phyloP scores from a whole-genome alignment of 2,113 vertebrate genomes.

The Chaetodon trifascialis region DNA sequence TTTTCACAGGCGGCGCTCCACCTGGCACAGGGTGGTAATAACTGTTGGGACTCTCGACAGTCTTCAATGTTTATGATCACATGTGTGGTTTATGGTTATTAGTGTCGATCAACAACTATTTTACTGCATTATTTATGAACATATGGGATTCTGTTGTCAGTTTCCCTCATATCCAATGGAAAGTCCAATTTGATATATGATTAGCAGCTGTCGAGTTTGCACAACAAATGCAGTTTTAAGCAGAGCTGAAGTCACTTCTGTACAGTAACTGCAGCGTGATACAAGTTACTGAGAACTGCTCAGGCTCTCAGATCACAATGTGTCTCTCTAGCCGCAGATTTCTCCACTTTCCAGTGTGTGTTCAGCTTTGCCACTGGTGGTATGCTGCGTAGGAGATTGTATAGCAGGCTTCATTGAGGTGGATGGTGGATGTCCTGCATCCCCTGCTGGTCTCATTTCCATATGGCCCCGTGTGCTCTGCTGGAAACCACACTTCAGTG shows the following conservation, averaged over 20 bases:
- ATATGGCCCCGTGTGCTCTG: conserved; percentile 11
- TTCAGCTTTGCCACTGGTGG: conserved; percentile 25
- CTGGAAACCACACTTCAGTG: conserved; percentile 20
- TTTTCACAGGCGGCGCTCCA: conserved; percentile 4
- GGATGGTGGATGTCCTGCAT: not conserved
- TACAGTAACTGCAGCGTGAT: not conserved
- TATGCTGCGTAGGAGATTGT: conserved; percentile 3
- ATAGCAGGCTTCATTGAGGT: conserved; percentile 18
- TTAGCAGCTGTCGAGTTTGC: not conserved
- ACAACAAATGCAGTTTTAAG: not conserved
- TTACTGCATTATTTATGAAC: not conserved
- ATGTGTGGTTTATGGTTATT: conserved; percentile 11
- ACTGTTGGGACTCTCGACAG: not conserved
- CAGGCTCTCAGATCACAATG: conserved; percentile 25
- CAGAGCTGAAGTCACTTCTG: not conserved
- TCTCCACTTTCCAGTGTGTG: not conserved
- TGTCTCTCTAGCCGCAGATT: conserved; percentile 7
- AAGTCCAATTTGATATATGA: not conserved
- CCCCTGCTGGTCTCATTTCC: conserved; percentile 34
- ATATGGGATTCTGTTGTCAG: not conserved
- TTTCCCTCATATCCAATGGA: not conserved
- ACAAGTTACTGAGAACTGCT: not conserved
- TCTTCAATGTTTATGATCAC: conserved; percentile 11
- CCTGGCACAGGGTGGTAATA: not conserved
- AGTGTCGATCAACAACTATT: not conserved